Percentiles rank a stretch among this genome's conserved stretches.
Evolutionary conservation across 2,797 vertebrate genomes (phyloP).

Genomic region (Phoxinus dragarum): DNA sequence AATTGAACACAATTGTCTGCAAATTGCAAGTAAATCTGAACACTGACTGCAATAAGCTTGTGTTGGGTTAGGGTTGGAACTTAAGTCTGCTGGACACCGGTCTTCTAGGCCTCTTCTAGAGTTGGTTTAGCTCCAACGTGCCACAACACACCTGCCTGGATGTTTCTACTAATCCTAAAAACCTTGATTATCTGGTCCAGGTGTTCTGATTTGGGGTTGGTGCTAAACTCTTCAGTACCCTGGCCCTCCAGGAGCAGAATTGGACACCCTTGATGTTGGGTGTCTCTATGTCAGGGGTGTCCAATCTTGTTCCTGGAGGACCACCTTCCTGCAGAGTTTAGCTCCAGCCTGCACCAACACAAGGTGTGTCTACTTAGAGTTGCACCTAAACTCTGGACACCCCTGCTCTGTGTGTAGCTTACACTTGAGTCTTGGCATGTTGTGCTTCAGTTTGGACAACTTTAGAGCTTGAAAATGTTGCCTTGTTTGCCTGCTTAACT

Average conservation of each 20-base stretch:
- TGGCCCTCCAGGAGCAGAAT: not conserved
- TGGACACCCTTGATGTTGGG: not conserved
- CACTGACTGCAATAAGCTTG: not conserved
- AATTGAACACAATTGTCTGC: not conserved
- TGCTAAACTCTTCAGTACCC: not conserved
- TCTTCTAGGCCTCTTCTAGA: not conserved
- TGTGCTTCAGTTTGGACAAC: conserved; percentile 35
- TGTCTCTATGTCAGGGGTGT: not conserved
- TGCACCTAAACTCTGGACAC: not conserved
- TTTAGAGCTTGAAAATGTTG: not conserved
- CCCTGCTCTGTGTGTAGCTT: not conserved
- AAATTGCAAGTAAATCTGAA: not conserved
- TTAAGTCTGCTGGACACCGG: not conserved
- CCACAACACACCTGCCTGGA: not conserved
- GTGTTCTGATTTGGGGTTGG: not conserved
- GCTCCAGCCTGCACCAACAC: not conserved
- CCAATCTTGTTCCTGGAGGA: not conserved
- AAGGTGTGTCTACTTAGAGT: not conserved
- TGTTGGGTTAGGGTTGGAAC: not conserved
- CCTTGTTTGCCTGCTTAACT: not conserved
- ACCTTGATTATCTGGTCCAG: not conserved
- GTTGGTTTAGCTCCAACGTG: not conserved
- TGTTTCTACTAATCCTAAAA: not conserved
- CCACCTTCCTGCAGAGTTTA: not conserved
- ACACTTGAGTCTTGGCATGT: conserved; percentile 63